phyloP scores from a whole-genome alignment of 2,888 invertebrate species.

The Metopia argyrocephala region DNA sequence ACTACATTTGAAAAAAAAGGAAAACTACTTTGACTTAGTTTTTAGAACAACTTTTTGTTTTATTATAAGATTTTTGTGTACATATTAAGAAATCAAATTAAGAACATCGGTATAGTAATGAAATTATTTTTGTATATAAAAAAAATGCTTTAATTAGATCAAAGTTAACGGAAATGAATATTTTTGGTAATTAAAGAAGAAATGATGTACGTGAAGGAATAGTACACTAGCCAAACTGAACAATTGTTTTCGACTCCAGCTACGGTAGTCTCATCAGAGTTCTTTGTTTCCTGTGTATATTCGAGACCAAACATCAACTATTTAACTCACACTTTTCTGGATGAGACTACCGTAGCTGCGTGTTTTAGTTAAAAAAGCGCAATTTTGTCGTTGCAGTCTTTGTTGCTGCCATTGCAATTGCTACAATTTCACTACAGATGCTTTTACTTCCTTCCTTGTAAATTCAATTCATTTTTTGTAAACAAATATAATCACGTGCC shows the following conservation, averaged over 20 bases:
- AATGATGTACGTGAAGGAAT: no score
- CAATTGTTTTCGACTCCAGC: no score
- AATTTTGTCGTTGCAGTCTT: background rate
- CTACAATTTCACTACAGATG: constrained; percentile 11
- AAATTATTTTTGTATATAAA: no score
- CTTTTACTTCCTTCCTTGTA: constrained; percentile 49
- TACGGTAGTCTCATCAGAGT: no score
- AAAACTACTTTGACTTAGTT: constrained; percentile 37
- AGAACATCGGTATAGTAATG: background rate
- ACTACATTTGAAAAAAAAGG: constrained; percentile 31
- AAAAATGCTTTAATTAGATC: no score
- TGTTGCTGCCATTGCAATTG: background rate
- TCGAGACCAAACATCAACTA: no score
- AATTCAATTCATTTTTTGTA: constrained; percentile 52
- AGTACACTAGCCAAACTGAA: no score
- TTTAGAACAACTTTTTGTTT: constrained; percentile 15
- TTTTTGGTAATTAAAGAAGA: no score
- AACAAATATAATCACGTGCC: constrained; percentile 64
- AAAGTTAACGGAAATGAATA: no score
- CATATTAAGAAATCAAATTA: constrained; percentile 19
- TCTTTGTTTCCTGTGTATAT: no score
- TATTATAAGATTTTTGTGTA: constrained; percentile 11
- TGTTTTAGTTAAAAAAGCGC: background rate
- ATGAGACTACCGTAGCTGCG: no score
- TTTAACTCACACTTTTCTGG: no score